Percentiles rank a stretch among this genome's conserved stretches.
Evolutionary conservation across 2,888 invertebrate species (phyloP).

Genomic region (Xestoiulus laeticollis): DNA sequence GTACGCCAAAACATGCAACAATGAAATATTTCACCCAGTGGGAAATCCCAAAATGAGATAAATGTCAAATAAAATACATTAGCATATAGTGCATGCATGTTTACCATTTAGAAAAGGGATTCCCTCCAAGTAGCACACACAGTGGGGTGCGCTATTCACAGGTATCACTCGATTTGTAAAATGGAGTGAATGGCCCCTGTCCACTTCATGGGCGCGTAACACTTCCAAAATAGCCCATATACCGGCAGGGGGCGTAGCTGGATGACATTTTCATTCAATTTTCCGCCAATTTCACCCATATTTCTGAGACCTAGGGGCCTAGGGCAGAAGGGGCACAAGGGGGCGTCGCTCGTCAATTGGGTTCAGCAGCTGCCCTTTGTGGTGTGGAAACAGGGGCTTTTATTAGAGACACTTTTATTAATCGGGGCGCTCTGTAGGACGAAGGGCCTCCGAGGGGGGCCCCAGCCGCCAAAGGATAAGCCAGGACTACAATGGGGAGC

Average conservation of each 20-base stretch:
- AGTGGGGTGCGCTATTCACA: too few relatives aligned
- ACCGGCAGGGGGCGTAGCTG: neutral
- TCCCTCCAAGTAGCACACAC: too few relatives aligned
- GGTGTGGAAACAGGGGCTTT: neutral
- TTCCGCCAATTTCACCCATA: neutral
- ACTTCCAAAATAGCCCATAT: neutral
- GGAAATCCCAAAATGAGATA: too few relatives aligned
- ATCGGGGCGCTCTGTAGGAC: too few relatives aligned
- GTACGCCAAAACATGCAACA: too few relatives aligned
- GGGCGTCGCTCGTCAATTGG: neutral
- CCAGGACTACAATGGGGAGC: neutral
- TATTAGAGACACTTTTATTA: constrained; percentile 13
- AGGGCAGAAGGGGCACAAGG: neutral
- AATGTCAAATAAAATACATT: too few relatives aligned
- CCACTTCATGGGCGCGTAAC: neutral
- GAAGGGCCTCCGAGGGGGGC: neutral
- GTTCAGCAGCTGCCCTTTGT: constrained; percentile 3
- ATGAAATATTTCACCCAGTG: too few relatives aligned
- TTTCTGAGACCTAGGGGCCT: neutral
- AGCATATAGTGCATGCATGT: too few relatives aligned
- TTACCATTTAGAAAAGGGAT: too few relatives aligned
- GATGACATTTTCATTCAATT: neutral
- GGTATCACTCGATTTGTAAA: too few relatives aligned
- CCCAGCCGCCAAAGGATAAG: constrained; percentile 31
- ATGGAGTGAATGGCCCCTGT: neutral